Conservation (phyloP, 2,113 vertebrate genomes). For the Oncorhynchus masou region DNA sequence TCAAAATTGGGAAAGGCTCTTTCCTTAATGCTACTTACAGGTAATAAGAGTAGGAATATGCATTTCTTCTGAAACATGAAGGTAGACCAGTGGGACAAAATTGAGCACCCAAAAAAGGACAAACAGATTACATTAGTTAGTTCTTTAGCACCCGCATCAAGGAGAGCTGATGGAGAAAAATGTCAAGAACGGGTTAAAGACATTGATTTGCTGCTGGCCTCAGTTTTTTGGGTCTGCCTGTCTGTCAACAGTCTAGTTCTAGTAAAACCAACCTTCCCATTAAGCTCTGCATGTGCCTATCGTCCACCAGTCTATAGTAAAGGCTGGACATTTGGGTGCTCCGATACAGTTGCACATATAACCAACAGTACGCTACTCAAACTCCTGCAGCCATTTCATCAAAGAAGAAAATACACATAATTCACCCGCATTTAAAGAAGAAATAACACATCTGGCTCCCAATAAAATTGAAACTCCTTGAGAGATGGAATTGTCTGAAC, state of each 20-base stretch:
- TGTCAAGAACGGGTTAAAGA: background rate
- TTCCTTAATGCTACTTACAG: constrained; percentile 87
- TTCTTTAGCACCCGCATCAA: constrained; percentile 19
- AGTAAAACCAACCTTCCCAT: background rate
- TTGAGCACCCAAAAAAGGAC: constrained; percentile 80
- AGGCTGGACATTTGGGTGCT: background rate
- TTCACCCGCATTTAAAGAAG: constrained; percentile 1
- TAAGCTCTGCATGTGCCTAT: background rate
- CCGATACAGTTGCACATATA: background rate
- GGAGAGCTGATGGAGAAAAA: constrained; percentile 21
- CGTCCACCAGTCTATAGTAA: background rate
- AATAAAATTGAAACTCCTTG: constrained; percentile 7
- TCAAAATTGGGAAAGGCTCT: constrained; percentile 33
- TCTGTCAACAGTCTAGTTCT: background rate
- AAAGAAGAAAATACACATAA: background rate
- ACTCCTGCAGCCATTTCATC: background rate
- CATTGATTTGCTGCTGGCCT: background rate
- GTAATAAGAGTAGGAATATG: constrained; percentile 99
- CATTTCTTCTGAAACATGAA: constrained; percentile 96
- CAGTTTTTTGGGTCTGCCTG: background rate
- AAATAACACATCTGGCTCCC: constrained; percentile 44
- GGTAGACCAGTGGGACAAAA: constrained; percentile 86
- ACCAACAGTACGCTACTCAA: background rate
- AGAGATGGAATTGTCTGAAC: background rate
- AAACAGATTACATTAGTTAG: constrained; percentile 80